These are phyloP conservation scores for Drosophila pseudoananassae DNA, from an alignment of 1,140 invertebrate genomes.

Conservation along the genomic window DNA sequence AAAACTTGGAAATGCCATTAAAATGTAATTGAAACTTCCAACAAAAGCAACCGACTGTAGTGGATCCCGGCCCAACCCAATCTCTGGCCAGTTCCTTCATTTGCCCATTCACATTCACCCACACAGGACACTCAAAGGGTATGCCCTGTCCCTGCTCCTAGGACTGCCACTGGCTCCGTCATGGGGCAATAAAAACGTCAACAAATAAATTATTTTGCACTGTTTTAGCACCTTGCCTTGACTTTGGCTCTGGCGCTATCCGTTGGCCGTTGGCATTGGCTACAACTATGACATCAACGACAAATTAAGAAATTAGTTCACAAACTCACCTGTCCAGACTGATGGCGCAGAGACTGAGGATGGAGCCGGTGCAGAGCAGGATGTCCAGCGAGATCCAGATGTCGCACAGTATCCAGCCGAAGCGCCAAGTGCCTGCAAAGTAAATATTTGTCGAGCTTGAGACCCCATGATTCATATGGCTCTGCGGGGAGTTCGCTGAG, in stretches of 20 bases:
- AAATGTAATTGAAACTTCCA: constrained; percentile 83
- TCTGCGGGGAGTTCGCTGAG: neutral
- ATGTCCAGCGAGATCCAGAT: constrained; percentile 97
- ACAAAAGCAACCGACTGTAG: constrained; percentile 52
- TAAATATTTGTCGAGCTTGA: constrained; percentile 27
- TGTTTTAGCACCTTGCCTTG: constrained; percentile 68
- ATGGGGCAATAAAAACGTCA: constrained; percentile 71
- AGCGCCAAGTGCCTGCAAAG: constrained; percentile 89
- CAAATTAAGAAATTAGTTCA: constrained; percentile 53
- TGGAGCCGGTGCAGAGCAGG: constrained; percentile 94
- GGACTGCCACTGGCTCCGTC: constrained; percentile 17
- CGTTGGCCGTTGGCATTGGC: neutral
- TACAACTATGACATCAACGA: constrained; percentile 54
- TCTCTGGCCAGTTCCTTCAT: constrained; percentile 21
- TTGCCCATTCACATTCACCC: neutral
- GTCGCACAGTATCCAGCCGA: constrained; percentile 92
- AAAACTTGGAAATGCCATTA: constrained; percentile 81
- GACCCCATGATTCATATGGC: neutral
- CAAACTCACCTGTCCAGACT: constrained; percentile 81
- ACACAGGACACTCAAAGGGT: constrained; percentile 52
- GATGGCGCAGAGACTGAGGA: constrained; percentile 88
- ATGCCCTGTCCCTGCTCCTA: constrained; percentile 24
- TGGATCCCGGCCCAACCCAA: constrained; percentile 32
- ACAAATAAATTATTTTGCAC: constrained; percentile 65
- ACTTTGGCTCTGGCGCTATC: constrained; percentile 17